These are phyloP conservation scores for Coregonus clupeaformis DNA, from an alignment of 2,113 vertebrate genomes.

Conservation along the genomic window DNA sequence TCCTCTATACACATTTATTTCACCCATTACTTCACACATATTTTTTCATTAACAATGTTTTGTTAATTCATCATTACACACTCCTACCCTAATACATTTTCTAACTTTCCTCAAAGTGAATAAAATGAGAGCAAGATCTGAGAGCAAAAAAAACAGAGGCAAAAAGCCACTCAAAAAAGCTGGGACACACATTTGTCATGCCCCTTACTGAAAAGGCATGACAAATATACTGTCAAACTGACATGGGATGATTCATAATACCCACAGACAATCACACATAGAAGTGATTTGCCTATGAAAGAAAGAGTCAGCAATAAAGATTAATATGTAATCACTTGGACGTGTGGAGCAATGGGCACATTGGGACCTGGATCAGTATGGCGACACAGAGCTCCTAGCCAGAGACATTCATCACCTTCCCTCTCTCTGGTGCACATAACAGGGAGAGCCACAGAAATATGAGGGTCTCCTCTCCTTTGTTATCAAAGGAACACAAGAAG, in stretches of 20 bases:
- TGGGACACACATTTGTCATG: conserved; percentile 4
- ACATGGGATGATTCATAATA: conserved; percentile 12
- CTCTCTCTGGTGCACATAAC: too few species aligned
- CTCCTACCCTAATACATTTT: conserved; percentile 56
- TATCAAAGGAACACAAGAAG: conserved; percentile 15
- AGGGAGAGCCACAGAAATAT: conserved; percentile 8
- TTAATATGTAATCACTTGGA: not conserved
- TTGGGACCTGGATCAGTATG: not conserved
- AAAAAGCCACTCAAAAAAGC: conserved; percentile 18
- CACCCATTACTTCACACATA: conserved; percentile 53
- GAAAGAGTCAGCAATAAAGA: not conserved
- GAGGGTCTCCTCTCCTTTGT: conserved; percentile 11
- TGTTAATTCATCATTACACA: conserved; percentile 58
- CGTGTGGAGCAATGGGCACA: conserved; percentile 16
- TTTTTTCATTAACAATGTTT: conserved; percentile 49
- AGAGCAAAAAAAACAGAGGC: conserved; percentile 10
- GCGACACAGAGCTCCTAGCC: not conserved
- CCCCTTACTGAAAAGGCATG: conserved; percentile 6
- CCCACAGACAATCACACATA: not conserved
- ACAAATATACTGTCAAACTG: conserved; percentile 18
- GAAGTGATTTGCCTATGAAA: not conserved
- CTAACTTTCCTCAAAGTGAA: conserved; percentile 48
- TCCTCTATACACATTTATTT: conserved; percentile 67
- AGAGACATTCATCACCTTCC: not conserved
- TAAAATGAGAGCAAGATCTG: conserved; percentile 35